phyloP scores from a whole-genome alignment of 1,140 invertebrate species.

The Ceratina australensis region DNA sequence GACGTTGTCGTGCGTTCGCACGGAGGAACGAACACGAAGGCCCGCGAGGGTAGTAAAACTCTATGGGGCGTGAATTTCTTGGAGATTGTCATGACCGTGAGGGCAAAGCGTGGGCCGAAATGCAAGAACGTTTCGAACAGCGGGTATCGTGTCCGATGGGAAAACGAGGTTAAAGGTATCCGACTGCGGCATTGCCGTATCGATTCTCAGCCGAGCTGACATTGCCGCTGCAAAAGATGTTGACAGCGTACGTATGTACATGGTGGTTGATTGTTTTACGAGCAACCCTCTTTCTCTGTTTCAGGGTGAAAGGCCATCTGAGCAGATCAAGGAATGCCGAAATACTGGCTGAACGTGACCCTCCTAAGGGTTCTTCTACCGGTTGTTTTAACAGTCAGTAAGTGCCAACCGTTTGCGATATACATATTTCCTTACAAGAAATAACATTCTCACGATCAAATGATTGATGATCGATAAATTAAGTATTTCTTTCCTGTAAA shows the following conservation, averaged over 20 bases:
- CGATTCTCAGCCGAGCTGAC: constrained; percentile 35
- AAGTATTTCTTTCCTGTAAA: too few species aligned
- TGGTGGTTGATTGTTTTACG: not conserved
- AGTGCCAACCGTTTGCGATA: constrained; percentile 53
- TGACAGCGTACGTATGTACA: constrained; percentile 7
- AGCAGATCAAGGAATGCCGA: constrained; percentile 64
- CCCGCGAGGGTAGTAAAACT: not conserved
- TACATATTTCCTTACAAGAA: too few species aligned
- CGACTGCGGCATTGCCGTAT: constrained; percentile 48
- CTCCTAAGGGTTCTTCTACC: constrained; percentile 75
- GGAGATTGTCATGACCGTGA: constrained; percentile 22
- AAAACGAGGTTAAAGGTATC: constrained; percentile 57
- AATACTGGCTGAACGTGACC: constrained; percentile 74
- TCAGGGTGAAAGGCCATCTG: constrained; percentile 54
- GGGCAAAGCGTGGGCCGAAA: constrained; percentile 10
- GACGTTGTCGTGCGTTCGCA: not conserved
- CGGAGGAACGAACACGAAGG: not conserved
- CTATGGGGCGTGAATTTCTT: not conserved
- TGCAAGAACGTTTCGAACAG: not conserved
- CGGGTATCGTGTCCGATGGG: constrained; percentile 11
- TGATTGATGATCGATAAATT: not conserved
- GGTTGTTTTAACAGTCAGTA: constrained; percentile 70
- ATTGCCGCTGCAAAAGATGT: constrained; percentile 36
- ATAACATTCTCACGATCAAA: not conserved
- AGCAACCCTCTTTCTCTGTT: constrained; percentile 33